A percentile compares a stretch with the other conserved stretches of the same genome.
phyloP scores from a whole-genome alignment of 2,113 vertebrate genomes.

The Alaudala cheleensis region DNA sequence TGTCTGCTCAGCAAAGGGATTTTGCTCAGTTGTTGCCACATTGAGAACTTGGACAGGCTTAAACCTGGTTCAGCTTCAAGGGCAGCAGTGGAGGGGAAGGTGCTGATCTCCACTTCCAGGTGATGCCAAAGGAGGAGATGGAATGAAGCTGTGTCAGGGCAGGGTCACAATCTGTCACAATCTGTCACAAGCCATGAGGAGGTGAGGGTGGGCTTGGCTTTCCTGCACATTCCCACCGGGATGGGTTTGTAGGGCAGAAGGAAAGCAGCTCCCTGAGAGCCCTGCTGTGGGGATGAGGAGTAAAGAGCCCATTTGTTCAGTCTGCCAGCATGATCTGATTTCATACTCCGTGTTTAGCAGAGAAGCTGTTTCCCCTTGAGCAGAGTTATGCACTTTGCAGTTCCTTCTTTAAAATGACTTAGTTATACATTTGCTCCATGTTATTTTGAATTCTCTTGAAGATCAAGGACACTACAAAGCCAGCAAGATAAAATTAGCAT shows the following conservation, averaged over 20 bases:
- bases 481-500: constrained; percentile 65
- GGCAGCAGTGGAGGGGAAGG: not conserved
- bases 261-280: not conserved
- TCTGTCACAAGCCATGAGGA: not conserved
- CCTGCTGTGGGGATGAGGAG: not conserved
- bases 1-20: not conserved
- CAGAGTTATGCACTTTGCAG: constrained; percentile 36
- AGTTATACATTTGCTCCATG: constrained; percentile 51
- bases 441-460: constrained; percentile 64
- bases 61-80: not conserved
- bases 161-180: not conserved
- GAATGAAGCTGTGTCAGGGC: not conserved
- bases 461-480: constrained; percentile 63
- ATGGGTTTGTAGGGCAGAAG: not conserved
- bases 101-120: not conserved
- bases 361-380: constrained; percentile 48
- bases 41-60: not conserved
- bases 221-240: not conserved
- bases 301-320: constrained; percentile 4
- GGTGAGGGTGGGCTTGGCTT: not conserved
- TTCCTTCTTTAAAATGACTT: constrained; percentile 35
- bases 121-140: not conserved
- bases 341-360: not conserved
- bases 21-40: not conserved
- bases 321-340: not conserved